Conservation (phyloP, 2,113 vertebrate genomes). For the Apaloderma vittatum region DNA sequence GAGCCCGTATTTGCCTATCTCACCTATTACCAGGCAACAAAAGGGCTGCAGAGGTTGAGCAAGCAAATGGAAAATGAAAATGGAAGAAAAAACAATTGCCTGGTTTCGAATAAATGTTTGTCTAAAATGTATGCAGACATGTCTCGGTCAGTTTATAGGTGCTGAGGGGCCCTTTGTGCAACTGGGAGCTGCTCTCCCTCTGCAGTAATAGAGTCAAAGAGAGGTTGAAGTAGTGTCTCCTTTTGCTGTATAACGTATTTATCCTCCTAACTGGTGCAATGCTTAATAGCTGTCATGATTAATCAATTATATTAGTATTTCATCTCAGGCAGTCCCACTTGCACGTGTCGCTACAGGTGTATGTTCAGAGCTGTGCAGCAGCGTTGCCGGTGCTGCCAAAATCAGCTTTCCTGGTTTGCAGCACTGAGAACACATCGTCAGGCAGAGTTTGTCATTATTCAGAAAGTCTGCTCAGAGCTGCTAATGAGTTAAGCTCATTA, state of each 20-base stretch:
- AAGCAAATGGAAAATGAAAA: conserved; percentile 60
- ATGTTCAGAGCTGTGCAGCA: neutral
- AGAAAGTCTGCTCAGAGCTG: neutral
- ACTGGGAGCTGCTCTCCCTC: neutral
- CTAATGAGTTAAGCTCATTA: neutral
- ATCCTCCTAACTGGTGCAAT: neutral
- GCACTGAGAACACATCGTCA: neutral
- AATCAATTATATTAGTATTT: conserved; percentile 34
- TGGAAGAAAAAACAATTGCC: conserved; percentile 68
- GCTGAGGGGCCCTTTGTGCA: neutral
- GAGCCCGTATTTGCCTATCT: conserved; percentile 60
- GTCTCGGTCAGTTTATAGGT: neutral
- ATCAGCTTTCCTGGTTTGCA: neutral
- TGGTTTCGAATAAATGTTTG: conserved; percentile 23
- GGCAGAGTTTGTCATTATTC: neutral
- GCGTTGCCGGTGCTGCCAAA: neutral
- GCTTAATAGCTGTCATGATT: conserved; percentile 18
- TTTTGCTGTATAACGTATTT: conserved; percentile 1
- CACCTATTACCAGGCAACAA: conserved; percentile 67
- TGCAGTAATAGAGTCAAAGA: neutral
- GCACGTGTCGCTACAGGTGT: neutral
- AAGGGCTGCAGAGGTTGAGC: conserved; percentile 49
- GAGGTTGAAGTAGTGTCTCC: neutral
- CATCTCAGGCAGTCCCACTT: neutral
- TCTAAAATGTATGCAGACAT: conserved; percentile 34